Base-by-base conservation (phyloP, 2,113 vertebrate genomes). In the Sylvilagus bachmani region DNA sequence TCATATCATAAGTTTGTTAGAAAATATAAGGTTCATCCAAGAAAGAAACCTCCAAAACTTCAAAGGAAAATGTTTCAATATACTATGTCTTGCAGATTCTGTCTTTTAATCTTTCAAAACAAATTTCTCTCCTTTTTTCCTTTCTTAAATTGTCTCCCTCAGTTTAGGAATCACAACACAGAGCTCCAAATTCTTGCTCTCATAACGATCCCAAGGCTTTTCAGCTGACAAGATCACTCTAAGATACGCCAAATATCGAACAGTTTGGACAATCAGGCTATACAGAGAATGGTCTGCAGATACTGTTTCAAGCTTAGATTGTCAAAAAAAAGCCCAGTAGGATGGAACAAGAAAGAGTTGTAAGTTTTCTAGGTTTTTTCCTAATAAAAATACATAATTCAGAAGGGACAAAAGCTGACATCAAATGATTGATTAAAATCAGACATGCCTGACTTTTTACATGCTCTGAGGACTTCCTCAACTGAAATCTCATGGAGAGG, bases 371-470 rank as follows among this genome's bases (percentile, higher is more conserved):
- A 89, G 81, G 17, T 74, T 94, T 92, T 44, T 80, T 87, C 71
- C 70, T 53, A 91, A 67, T 94, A 94, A 86, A 81, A 44, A 79
- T 21, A 85, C 85, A 33, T 86, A 89, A 90, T 55, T 81, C 6
- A 83, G 6, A 1, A 87, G n/a, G 75, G 61, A 64, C 81, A 81
- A 93, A 86, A 86, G 31, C 16, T 79, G 58, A 13, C 77, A 87
- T 95, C 58, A 81, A 61, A 61, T 53, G 77, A 85, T 9, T 67
- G 16, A 89, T 58, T 93, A 93, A 77, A 89, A 91, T 91, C 49
- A 89, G 33, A 79, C 55, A 67, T 77, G 25, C 13, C 53, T 94
- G 49, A 36, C 22, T 70, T 89, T 93, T 83, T 80, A 73, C 49
- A 93, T 36, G 19, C 44, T 85, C 55, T 86, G 49, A 96, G 25